A percentile compares a stretch with the other conserved stretches of the same genome.
These are phyloP conservation scores for Azorinus chamasolen DNA, from an alignment of 2,888 invertebrate genomes.

Conservation along the genomic window DNA sequence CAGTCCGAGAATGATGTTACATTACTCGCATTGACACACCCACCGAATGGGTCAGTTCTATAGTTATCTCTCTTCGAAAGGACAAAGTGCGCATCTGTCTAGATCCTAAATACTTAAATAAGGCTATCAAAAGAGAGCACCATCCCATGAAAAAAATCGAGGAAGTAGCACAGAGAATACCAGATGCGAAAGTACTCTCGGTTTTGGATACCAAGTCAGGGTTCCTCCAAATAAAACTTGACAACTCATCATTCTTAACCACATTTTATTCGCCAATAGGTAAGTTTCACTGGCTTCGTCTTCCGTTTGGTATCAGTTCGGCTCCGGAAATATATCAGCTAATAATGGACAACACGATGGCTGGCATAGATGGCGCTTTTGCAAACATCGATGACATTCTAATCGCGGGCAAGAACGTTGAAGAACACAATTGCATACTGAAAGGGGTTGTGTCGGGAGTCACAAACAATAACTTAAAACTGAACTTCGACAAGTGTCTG, in stretches of 20 bases:
- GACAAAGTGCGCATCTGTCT: conserved; percentile 65
- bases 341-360: too few species aligned
- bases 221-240: conserved; percentile 65
- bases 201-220: conserved; percentile 64
- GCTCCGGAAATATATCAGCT: too few species aligned
- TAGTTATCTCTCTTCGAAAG: conserved; percentile 48
- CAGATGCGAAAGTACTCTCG: conserved; percentile 61
- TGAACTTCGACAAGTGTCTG: conserved; percentile 57
- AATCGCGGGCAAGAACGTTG: conserved; percentile 43
- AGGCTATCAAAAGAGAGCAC: conserved; percentile 50
- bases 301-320: too few species aligned
- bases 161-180: conserved; percentile 55
- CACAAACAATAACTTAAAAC: conserved; percentile 57
- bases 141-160: conserved; percentile 63
- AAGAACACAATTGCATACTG: conserved; percentile 60
- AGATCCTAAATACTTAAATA: conserved; percentile 61
- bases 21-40: conserved; percentile 57
- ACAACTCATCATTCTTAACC: conserved; percentile 60
- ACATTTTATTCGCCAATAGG: conserved; percentile 69
- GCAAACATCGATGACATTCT: too few species aligned
- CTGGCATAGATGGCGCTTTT: too few species aligned
- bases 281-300: conserved; percentile 61
- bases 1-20: too few species aligned
- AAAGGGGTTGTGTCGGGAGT: conserved; percentile 49
- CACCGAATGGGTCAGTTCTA: conserved; percentile 65